Percentiles rank a stretch among this genome's conserved stretches.
These are phyloP conservation scores for Andrena hattorfiana DNA, from an alignment of 2,888 invertebrate genomes.

Conservation along the genomic window DNA sequence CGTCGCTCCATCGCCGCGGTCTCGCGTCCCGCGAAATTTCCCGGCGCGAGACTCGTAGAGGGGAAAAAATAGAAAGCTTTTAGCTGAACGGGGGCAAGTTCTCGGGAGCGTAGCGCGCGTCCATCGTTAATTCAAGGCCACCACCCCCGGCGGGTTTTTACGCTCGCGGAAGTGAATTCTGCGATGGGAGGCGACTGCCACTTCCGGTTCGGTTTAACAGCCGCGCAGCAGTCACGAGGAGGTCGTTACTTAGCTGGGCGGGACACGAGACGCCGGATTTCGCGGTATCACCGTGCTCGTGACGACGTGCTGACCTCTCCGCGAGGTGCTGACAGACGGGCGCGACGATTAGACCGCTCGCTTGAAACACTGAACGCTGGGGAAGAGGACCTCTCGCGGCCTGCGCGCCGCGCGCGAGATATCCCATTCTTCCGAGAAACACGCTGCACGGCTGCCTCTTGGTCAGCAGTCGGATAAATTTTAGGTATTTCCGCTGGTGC, in stretches of 20 bases:
- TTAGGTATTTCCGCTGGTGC: neutral
- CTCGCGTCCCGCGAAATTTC: neutral
- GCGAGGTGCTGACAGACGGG: constrained; percentile 71
- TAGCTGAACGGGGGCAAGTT: neutral
- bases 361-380: constrained; percentile 11
- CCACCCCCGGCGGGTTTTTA: constrained; percentile 5
- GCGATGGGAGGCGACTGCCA: constrained; percentile 28
- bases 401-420: constrained; percentile 25
- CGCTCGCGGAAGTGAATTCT: constrained; percentile 33
- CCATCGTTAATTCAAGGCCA: constrained; percentile 47
- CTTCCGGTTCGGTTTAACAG: constrained; percentile 33
- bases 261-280: constrained; percentile 65
- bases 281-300: constrained; percentile 63
- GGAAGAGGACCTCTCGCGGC: constrained; percentile 14
- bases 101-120: constrained; percentile 1
- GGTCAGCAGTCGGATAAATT: neutral
- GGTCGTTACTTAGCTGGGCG: constrained; percentile 43
- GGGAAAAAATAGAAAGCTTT: constrained; percentile 42
- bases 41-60: neutral
- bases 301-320: constrained; percentile 51
- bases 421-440: constrained; percentile 34
- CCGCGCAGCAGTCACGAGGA: constrained; percentile 42
- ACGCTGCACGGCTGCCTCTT: neutral
- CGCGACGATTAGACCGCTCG: constrained; percentile 73
- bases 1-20: neutral